Conservation (phyloP, 2,888 invertebrate species). For the Leptura quadrifasciata region DNA sequence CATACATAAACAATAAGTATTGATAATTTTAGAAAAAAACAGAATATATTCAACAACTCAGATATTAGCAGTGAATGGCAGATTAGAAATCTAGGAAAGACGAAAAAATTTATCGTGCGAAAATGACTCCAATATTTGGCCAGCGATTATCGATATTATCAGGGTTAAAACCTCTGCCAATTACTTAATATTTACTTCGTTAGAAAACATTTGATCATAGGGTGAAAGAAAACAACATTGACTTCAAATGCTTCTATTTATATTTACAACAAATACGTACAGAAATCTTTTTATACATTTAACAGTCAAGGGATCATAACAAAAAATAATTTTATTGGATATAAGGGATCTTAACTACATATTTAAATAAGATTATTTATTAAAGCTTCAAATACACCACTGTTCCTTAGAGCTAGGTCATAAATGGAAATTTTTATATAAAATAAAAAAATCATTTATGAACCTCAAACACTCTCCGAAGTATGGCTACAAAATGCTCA, state of each 20-base stretch:
- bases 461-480: background rate
- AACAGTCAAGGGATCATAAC: constrained; percentile 32
- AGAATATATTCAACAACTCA: too few relatives aligned
- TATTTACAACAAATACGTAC: constrained; percentile 41
- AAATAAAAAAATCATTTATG: background rate
- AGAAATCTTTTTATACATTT: constrained; percentile 32
- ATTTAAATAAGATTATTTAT: background rate
- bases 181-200: too few relatives aligned
- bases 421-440: background rate
- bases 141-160: too few relatives aligned
- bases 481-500: background rate
- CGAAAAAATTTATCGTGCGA: too few relatives aligned
- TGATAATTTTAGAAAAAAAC: too few relatives aligned
- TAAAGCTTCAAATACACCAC: background rate
- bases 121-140: too few relatives aligned
- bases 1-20: too few relatives aligned
- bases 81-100: too few relatives aligned
- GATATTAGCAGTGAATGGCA: too few relatives aligned
- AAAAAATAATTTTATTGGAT: constrained; percentile 22
- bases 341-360: constrained; percentile 2
- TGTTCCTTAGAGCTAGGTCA: background rate
- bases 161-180: too few relatives aligned
- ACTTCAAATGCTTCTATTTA: constrained; percentile 38
- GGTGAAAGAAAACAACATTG: constrained; percentile 12
- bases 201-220: too few relatives aligned